Percentiles rank a stretch among this genome's conserved stretches.
These are phyloP conservation scores for Colostygia pectinataria DNA, from an alignment of 2,888 invertebrate species.

Conservation along the genomic window DNA sequence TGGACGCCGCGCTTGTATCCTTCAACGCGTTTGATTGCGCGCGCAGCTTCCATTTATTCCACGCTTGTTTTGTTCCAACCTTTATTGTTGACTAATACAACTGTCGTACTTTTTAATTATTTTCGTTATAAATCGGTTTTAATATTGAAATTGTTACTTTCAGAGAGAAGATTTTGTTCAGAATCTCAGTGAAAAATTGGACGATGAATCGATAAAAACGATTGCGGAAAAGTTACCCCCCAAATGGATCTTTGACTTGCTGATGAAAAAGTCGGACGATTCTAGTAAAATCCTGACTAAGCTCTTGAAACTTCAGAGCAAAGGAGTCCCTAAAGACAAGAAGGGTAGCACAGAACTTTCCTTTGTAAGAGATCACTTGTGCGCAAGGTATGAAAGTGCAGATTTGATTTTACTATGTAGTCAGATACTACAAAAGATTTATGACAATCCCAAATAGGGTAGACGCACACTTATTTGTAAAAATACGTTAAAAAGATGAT, in stretches of 20 bases:
- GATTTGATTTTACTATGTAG: slow-evolving; percentile 62
- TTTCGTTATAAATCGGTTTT: neutral
- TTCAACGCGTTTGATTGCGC: too few relatives aligned
- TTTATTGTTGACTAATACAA: neutral
- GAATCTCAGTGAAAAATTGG: slow-evolving; percentile 47
- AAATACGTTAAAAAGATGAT: too few relatives aligned
- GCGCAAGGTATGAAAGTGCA: slow-evolving; percentile 50
- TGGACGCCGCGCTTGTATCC: too few relatives aligned
- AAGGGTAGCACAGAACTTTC: slow-evolving; percentile 41
- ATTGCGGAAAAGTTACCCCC: slow-evolving; percentile 52
- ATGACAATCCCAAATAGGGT: slow-evolving; percentile 44
- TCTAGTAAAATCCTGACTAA: slow-evolving; percentile 40
- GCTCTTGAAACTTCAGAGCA: slow-evolving; percentile 44
- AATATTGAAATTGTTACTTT: slow-evolving; percentile 31
- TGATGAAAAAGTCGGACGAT: slow-evolving; percentile 46
- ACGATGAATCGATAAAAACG: slow-evolving; percentile 43
- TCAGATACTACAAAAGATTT: slow-evolving; percentile 52
- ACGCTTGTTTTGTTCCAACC: too few relatives aligned
- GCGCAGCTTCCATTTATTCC: too few relatives aligned
- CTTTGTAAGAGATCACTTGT: slow-evolving; percentile 52
- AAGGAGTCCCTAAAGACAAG: slow-evolving; percentile 26
- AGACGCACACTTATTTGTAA: neutral
- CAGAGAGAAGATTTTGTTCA: slow-evolving; percentile 63
- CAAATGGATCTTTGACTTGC: slow-evolving; percentile 39
- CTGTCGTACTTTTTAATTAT: neutral